These are phyloP conservation scores for Cynaeus angustus DNA, from an alignment of 2,888 invertebrate species.

Conservation along the genomic window DNA sequence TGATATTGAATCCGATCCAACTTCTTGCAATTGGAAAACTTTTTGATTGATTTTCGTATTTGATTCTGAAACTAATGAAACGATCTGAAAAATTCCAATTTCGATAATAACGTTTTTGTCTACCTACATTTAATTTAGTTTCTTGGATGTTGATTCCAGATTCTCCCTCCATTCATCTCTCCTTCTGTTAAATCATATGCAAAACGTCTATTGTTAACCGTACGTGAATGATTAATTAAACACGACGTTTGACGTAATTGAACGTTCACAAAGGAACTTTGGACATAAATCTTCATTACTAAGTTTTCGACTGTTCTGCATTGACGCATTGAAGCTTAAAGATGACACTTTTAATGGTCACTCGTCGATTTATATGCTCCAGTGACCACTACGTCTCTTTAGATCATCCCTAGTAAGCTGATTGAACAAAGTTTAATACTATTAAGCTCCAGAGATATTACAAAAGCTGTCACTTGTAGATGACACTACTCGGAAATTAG, in stretches of 20 bases:
- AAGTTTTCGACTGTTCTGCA: constrained; percentile 39
- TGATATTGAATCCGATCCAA: constrained; percentile 3
- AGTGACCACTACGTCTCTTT: background rate
- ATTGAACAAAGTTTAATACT: background rate
- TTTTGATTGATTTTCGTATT: constrained; percentile 24
- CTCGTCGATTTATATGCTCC: constrained; percentile 2
- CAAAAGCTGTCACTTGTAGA: background rate
- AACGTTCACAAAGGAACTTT: constrained; percentile 41
- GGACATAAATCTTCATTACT: constrained; percentile 44
- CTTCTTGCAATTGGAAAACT: constrained; percentile 27
- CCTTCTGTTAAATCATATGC: constrained; percentile 37
- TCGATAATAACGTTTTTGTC: constrained; percentile 3
- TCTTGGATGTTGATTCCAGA: constrained; percentile 7
- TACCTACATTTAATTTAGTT: constrained; percentile 4
- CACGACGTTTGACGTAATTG: constrained; percentile 42
- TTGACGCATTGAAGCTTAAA: constrained; percentile 13
- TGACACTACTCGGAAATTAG: too few species aligned
- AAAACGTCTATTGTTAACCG: constrained; percentile 38
- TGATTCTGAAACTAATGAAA: constrained; percentile 3
- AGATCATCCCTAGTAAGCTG: constrained; percentile 2
- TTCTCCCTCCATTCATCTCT: constrained; percentile 33
- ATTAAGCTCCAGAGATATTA: background rate
- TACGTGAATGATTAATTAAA: constrained; percentile 45
- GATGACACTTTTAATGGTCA: constrained; percentile 24
- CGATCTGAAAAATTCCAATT: constrained; percentile 21